Evolutionary conservation across 2,113 vertebrate species (phyloP).

Genomic region (Taurulus bubalis): DNA sequence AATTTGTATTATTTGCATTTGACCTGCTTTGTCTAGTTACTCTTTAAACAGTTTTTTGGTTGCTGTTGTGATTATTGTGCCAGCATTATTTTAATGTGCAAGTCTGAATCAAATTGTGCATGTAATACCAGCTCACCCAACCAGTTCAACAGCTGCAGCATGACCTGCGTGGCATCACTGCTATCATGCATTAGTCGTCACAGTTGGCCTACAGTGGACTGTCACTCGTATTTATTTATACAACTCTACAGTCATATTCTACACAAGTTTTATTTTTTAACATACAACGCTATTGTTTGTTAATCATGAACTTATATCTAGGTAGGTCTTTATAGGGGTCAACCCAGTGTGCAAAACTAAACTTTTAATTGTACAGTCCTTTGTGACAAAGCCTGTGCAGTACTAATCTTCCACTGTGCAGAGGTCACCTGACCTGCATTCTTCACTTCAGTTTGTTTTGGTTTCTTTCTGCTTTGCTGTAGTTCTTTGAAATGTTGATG

Average conservation of each 20-base stretch:
- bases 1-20: background rate
- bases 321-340: background rate
- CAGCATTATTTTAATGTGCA: slow-evolving; percentile 29
- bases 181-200: slow-evolving; percentile 31
- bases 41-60: slow-evolving; percentile 4
- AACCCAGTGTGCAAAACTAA: background rate
- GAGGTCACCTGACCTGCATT: slow-evolving; percentile 68
- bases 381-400: background rate
- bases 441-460: slow-evolving; percentile 58
- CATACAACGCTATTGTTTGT: background rate
- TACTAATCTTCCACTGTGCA: slow-evolving; percentile 5
- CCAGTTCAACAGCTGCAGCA: slow-evolving; percentile 46
- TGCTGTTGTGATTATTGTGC: slow-evolving; percentile 22
- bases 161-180: slow-evolving; percentile 15
- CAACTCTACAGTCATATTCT: slow-evolving; percentile 3
- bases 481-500: slow-evolving; percentile 68
- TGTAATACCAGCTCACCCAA: slow-evolving; percentile 26
- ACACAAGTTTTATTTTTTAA: background rate
- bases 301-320: background rate
- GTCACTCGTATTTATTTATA: slow-evolving; percentile 2
- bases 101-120: slow-evolving; percentile 4
- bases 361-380: background rate
- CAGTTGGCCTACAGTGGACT: slow-evolving; percentile 12
- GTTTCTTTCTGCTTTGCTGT: slow-evolving; percentile 39
- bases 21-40: background rate